Evolutionary conservation across 2,888 invertebrate species (phyloP).

Genomic region (Chalcosyrphus nemorum): DNA sequence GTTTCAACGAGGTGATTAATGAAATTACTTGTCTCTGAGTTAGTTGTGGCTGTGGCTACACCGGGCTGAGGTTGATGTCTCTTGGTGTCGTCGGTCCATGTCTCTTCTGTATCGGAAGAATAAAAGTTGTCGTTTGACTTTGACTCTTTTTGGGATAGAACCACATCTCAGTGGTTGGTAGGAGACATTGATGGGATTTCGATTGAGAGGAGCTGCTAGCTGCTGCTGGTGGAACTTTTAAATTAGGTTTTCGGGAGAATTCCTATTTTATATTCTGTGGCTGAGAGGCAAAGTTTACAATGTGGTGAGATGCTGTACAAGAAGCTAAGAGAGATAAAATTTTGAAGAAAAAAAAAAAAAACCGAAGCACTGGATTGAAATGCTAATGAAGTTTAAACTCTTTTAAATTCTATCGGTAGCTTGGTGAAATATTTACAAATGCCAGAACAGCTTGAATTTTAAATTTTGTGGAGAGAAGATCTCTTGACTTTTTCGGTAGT

Average conservation of each 20-base stretch:
- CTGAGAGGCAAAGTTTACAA: slow-evolving; percentile 51
- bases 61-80: neutral
- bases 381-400: slow-evolving; percentile 44
- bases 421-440: slow-evolving; percentile 47
- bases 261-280: slow-evolving; percentile 62
- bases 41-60: slow-evolving; percentile 45
- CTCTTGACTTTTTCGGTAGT: neutral
- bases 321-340: slow-evolving; percentile 1
- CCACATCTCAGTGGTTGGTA: slow-evolving; percentile 52
- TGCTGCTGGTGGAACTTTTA: no score
- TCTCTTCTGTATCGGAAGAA: slow-evolving; percentile 18
- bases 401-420: slow-evolving; percentile 34
- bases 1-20: slow-evolving; percentile 71
- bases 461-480: slow-evolving; percentile 15
- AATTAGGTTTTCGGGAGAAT: slow-evolving; percentile 55
- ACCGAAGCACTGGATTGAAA: slow-evolving; percentile 48
- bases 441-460: slow-evolving; percentile 34
- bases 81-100: neutral
- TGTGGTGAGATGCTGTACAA: slow-evolving; percentile 42
- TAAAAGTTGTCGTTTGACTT: slow-evolving; percentile 36
- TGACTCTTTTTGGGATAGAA: slow-evolving; percentile 17
- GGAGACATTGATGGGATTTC: slow-evolving; percentile 69
- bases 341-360: no score
- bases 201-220: slow-evolving; percentile 55
- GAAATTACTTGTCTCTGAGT: slow-evolving; percentile 68